phyloP scores from a whole-genome alignment of 1,140 invertebrate genomes.

The Chironomus striatipennis region DNA sequence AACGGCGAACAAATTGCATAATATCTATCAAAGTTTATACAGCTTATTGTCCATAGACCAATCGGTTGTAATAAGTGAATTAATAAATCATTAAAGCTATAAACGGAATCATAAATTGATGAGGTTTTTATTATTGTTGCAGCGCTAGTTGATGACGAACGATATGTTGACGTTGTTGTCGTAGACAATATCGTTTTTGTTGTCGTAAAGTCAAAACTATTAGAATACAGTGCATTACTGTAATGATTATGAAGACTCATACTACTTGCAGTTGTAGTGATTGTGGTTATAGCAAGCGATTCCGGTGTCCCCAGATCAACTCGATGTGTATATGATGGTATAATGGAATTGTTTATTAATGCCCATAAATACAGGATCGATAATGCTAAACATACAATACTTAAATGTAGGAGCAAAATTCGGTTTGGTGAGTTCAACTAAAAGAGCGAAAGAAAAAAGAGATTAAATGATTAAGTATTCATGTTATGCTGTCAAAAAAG shows the following conservation, averaged over 20 bases:
- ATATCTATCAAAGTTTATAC: conserved; percentile 68
- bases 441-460: neutral
- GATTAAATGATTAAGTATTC: too few species aligned
- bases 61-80: conserved; percentile 62
- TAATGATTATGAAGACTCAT: conserved; percentile 13
- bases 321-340: neutral
- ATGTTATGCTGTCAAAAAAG: too few species aligned
- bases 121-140: neutral
- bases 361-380: conserved; percentile 27
- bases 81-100: conserved; percentile 53
- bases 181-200: conserved; percentile 30
- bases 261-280: conserved; percentile 29
- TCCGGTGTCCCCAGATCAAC: neutral
- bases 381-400: conserved; percentile 49
- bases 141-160: neutral
- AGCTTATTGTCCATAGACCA: conserved; percentile 69
- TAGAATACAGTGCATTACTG: neutral
- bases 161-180: conserved; percentile 37
- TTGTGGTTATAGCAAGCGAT: conserved; percentile 41
- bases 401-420: conserved; percentile 60
- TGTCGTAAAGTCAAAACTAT: conserved; percentile 32
- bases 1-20: conserved; percentile 68
- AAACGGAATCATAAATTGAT: conserved; percentile 32
- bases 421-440: conserved; percentile 48
- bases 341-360: conserved; percentile 20